Base-by-base conservation (phyloP, 2,888 invertebrate genomes). In the Venustoraphidia nigricollis region DNA sequence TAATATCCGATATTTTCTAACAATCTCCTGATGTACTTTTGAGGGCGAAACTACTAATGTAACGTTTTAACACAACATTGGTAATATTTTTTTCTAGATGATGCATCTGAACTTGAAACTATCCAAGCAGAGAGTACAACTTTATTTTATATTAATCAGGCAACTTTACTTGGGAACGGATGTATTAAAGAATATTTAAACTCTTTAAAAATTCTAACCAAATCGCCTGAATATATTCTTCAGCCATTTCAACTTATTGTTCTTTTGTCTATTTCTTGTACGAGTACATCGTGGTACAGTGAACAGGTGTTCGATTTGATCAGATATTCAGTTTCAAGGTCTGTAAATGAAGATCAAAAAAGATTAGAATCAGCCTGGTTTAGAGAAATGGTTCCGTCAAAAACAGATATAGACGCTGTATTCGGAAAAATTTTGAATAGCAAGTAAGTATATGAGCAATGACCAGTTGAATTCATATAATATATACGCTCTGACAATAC, bases 191-290 rank as follows among this genome's bases (percentile, higher is more conserved):
- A 72, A 47, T 72, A 71, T 48, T 53, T 73, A 8, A 60, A 56
- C 44, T 64, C 61, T 39, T 56, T 66, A 27, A 71, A 77, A 68
- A 72, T 65, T 54, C 64, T 76, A 27, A 58, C 65, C 2, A 68
- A 70, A 49, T 67, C 71, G 48, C 77, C 80, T 0, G 77, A 80
- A 58, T 70, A 72, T 46, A 62, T 79, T 41, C 60, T 81, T 34
- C 74, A 79, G 53, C 76, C 80, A 1, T 81, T 81, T 58, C 69
- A 79, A 52, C 62, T 80, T n/a, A 73, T 77, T 50, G 68, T 76
- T 10, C 62, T 80, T 13, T 63, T 81, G 10, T 64, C 69, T n/a
- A 61, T 74, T 11, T 69, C 72, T 1, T 66, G 66, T 49, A 62
- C 73, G 42, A 66, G 66, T 49, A 62, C 73, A 43, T 53, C 62